Evolutionary conservation across 37 sponge, comb jelly and placozoan species (phyloP), one percentile per base, ranked within the genome.

Genomic region (Spongilla lacustris): DNA sequence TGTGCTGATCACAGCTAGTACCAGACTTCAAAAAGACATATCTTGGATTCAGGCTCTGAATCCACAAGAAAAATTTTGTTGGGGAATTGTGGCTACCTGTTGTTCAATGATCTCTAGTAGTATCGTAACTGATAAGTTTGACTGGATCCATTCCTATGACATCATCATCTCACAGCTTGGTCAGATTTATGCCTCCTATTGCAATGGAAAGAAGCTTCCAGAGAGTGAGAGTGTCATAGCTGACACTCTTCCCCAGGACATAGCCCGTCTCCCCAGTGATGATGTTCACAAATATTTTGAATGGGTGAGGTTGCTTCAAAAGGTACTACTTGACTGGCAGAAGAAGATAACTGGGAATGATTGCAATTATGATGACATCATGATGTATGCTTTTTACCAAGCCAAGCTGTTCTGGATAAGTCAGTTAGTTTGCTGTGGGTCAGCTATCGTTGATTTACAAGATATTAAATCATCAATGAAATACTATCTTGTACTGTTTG

Each of bases 351-450:
- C 66, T 23, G 10, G 0, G 0, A 23, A 82, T 21, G 71, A 70
- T 0, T n/a, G 82, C 67, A 91, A 82, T 72, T 86, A 83, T 81
- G 91, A 91, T 78, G 91, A 86, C 9, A 69, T 91, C 21, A 31
- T 86, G 4, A 14, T 36, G 21, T 91, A 91, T 82, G 83, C 74
- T 33, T 66, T 25, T 24, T 70, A 82, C 79, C 48, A 76, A 12
- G 68, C 13, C 14, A 2, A 68, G 0, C 14, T 91, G 4, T 49
- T 50, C 21, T 0, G 17, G 21, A 35, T 91, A 13, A 79, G 82
- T 2, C 21, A 79, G 29, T 75, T 79, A 10, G 74, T 91, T 5
- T 69, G 79, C 78, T 48, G 74, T 13, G 28, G 71, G 1, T 58
- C 68, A 2, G 41, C 46, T 9, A 27, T 89, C 6, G 24, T 84